A percentile compares a stretch with the other conserved stretches of the same genome.
These are phyloP conservation scores for Drosophila neonasuta DNA, from an alignment of 2,888 invertebrate species.

Conservation along the genomic window DNA sequence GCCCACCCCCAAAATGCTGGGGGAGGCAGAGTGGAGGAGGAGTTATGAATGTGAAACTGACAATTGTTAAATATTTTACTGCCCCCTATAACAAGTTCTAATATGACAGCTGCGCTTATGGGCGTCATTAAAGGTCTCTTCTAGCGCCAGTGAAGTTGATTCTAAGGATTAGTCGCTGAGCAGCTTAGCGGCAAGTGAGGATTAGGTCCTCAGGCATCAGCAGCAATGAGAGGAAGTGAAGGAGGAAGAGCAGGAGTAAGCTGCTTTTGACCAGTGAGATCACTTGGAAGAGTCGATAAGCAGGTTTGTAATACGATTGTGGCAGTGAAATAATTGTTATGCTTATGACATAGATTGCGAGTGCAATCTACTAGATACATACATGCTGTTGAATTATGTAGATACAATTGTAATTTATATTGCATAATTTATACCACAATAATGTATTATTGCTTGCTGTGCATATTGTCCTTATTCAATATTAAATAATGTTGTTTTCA, in stretches of 20 bases:
- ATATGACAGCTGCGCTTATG: constrained; percentile 66
- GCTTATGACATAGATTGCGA: neutral
- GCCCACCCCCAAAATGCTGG: neutral
- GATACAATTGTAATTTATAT: too few species aligned
- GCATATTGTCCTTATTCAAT: too few species aligned
- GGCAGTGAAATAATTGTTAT: neutral
- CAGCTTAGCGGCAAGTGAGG: constrained; percentile 60
- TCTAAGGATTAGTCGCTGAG: constrained; percentile 65
- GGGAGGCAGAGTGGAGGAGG: neutral
- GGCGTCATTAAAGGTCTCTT: constrained; percentile 57
- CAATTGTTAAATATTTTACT: constrained; percentile 47
- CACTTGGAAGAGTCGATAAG: constrained; percentile 15
- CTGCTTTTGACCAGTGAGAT: constrained; percentile 25
- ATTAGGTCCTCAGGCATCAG: constrained; percentile 29
- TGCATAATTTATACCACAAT: too few species aligned
- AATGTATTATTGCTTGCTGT: too few species aligned
- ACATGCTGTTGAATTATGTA: too few species aligned
- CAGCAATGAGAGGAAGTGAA: too few species aligned
- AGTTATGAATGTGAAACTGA: constrained; percentile 29
- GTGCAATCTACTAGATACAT: too few species aligned
- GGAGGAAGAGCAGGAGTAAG: constrained; percentile 12
- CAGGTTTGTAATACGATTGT: constrained; percentile 2
- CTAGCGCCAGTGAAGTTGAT: constrained; percentile 58
- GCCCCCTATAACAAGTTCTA: constrained; percentile 33
- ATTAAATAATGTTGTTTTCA: too few species aligned